Evolutionary conservation across 1,140 invertebrate genomes (phyloP), one percentile per base, ranked within the genome.

Genomic region (Drosophila melanogaster): DNA sequence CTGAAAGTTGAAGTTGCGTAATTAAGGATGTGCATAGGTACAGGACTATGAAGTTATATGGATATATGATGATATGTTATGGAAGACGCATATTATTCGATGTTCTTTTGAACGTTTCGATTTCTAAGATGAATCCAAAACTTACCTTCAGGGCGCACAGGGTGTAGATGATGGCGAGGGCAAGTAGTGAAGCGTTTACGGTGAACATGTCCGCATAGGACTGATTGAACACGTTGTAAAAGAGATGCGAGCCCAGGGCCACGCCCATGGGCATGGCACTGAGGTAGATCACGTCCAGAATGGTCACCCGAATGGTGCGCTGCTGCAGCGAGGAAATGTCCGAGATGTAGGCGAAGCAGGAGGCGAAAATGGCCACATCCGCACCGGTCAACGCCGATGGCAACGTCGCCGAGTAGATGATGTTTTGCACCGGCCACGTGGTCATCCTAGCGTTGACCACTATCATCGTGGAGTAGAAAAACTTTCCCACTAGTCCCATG

Each of bases 251-350:
- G 3, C 94, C 95, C 46, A 96, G 74, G 37, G 95, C 95, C 2
- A 96, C 94, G 3, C 96, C 96, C 1, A 93, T 94, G 0, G 96
- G 96, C 94, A 96, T 95, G 2, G 96, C 95, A 43, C 94, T 94
- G 12, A 97, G 93, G 81, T 96, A 97, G 60, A 94, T 93, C 0
- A 95, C 94, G 84, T 97, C 96, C 24, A 97, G 80, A 54, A 97
- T 94, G 3, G 95, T 95, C 4, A 96, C 94, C 43, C 96, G 93
- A 0, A 96, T 73, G 0, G 96, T 96, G 56, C 96, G 93, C 69
- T 95, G 93, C 43, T 94, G 76, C 2, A 93, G 38, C 0, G 94
- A 94, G 0, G 95, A 94, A 19, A 96, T 92, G 72, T 97, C 96
- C 7, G 95, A 94, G 35, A 97, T 93, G 77, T 97, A 97, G 0